These are phyloP conservation scores for Brachyhypopomus gauderio DNA, from an alignment of 2,113 vertebrate genomes.

Conservation along the genomic window DNA sequence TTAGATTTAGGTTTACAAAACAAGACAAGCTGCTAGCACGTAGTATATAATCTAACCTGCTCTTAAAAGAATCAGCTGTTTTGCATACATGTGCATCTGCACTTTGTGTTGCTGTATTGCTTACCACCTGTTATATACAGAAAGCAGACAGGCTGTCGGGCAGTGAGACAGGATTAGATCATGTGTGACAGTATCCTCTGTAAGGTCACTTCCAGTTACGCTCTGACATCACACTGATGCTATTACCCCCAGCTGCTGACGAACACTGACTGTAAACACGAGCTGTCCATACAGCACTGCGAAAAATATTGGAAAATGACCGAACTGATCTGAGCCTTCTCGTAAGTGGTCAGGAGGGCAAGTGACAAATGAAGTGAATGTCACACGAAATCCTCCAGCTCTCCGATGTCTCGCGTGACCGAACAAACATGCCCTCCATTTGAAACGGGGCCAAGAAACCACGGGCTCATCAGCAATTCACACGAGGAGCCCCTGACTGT, in stretches of 20 bases:
- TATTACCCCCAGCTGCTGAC: slow-evolving; percentile 7
- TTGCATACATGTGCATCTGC: background rate
- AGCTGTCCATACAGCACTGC: background rate
- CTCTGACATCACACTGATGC: slow-evolving; percentile 13
- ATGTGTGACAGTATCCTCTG: slow-evolving; percentile 7
- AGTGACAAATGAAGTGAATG: background rate
- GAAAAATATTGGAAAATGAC: background rate
- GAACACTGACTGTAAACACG: background rate
- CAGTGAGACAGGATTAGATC: slow-evolving; percentile 44
- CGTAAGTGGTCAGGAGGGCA: background rate
- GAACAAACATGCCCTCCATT: background rate
- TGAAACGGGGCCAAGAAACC: background rate
- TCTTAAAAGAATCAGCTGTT: background rate
- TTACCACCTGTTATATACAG: slow-evolving; percentile 35
- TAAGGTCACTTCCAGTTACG: background rate
- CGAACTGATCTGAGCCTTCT: background rate
- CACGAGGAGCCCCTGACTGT: background rate
- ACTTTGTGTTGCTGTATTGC: background rate
- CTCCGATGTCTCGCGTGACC: background rate
- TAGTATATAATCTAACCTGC: too few relatives aligned
- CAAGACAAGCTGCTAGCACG: background rate
- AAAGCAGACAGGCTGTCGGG: slow-evolving; percentile 44
- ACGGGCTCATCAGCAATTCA: background rate
- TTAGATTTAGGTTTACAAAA: background rate
- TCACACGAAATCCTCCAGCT: background rate